phyloP scores from a whole-genome alignment of 35 echinoderm and acorn worm genomes.

The Heliocidaris erythrogramma region DNA sequence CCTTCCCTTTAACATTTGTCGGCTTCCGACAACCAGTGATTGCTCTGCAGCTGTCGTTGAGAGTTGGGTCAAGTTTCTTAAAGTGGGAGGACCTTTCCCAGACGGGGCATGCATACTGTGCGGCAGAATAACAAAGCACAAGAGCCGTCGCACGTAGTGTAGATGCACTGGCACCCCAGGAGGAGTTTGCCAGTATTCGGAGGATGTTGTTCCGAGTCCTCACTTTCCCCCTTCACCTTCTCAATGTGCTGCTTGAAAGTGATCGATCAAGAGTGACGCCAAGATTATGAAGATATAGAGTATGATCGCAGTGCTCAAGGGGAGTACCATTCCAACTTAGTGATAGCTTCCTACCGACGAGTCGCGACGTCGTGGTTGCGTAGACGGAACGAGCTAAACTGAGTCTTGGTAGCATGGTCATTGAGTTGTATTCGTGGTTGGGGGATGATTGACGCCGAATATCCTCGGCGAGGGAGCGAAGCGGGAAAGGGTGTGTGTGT shows the following conservation, averaged over 20 bases:
- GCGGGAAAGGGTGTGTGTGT: no score
- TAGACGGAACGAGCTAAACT: constrained; percentile 47
- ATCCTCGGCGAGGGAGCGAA: no score
- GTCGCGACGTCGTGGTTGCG: not conserved
- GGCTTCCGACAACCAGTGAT: constrained; percentile 47
- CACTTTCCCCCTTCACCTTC: constrained; percentile 51
- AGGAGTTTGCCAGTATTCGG: constrained; percentile 44
- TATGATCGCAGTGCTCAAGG: constrained; percentile 51
- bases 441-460: no score
- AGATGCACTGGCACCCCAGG: constrained; percentile 28
- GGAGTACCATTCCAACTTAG: constrained; percentile 24
- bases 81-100: constrained; percentile 45
- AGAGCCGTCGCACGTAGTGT: not conserved
- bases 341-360: not conserved
- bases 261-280: constrained; percentile 47
- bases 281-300: not conserved
- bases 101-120: constrained; percentile 52
- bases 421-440: no score
- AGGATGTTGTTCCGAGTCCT: constrained; percentile 47
- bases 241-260: constrained; percentile 49
- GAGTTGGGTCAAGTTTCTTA: constrained; percentile 48
- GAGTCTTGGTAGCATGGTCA: constrained; percentile 3
- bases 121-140: constrained; percentile 40
- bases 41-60: constrained; percentile 35
- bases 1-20: constrained; percentile 44